Percentiles rank a stretch among this genome's conserved stretches.
Evolutionary conservation across 2,113 vertebrate genomes (phyloP).

Genomic region (Propithecus coquereli): DNA sequence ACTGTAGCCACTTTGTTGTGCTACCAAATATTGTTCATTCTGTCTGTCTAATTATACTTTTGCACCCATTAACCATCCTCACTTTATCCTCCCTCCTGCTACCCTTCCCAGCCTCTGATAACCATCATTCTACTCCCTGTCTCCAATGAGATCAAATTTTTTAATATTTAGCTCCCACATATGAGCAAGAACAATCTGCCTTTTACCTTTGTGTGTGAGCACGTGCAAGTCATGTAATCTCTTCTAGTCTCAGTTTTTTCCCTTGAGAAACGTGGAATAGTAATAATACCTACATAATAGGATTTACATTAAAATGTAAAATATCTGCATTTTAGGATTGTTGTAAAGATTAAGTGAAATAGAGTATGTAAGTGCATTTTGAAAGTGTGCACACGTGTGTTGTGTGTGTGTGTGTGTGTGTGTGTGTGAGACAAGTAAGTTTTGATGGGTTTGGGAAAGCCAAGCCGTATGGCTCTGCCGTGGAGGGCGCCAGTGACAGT

Average conservation of each 20-base stretch:
- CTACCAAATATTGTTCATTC: too few species aligned
- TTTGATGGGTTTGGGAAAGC: background rate
- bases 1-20: too few species aligned
- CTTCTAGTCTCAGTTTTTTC: background rate
- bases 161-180: too few species aligned
- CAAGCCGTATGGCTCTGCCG: background rate
- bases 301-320: slow-evolving; percentile 30
- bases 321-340: background rate
- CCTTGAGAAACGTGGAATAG: background rate
- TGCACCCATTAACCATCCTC: too few species aligned
- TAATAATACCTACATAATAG: background rate
- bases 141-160: too few species aligned
- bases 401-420: background rate
- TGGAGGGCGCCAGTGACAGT: background rate
- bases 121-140: too few species aligned
- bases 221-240: background rate
- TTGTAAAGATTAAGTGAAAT: background rate
- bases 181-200: background rate
- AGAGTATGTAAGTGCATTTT: background rate
- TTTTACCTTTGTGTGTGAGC: background rate
- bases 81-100: too few species aligned
- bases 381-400: too few species aligned
- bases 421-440: background rate
- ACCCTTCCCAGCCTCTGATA: too few species aligned
- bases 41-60: too few species aligned